Evolutionary conservation across 2,113 vertebrate species (phyloP).

Genomic region (Anolis carolinensis): DNA sequence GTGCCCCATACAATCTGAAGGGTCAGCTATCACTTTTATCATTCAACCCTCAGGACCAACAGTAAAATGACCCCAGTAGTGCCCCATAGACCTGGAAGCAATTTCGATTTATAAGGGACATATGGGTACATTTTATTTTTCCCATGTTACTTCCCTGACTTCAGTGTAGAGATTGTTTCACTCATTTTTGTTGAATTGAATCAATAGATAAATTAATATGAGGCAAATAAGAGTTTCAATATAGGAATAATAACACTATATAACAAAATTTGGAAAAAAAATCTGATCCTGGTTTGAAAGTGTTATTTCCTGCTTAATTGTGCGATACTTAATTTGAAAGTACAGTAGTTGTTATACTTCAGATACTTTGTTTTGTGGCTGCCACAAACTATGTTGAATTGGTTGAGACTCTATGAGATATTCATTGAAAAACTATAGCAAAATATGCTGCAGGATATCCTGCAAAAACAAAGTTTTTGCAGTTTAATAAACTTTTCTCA

Average conservation of each 20-base stretch:
- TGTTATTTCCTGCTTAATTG: too few relatives aligned
- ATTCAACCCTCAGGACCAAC: constrained; percentile 25
- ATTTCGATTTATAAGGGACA: not conserved
- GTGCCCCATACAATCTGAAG: constrained; percentile 23
- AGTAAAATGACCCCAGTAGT: not conserved
- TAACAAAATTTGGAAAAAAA: too few relatives aligned
- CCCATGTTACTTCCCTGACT: not conserved
- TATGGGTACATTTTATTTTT: not conserved
- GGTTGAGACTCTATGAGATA: too few relatives aligned
- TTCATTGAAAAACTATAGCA: too few relatives aligned
- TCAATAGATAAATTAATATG: not conserved
- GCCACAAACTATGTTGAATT: too few relatives aligned
- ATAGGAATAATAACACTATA: not conserved
- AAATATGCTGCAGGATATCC: too few relatives aligned
- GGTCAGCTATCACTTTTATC: constrained; percentile 10
- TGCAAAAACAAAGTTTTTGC: too few relatives aligned
- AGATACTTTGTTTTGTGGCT: too few relatives aligned
- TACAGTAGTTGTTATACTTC: too few relatives aligned
- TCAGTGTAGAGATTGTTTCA: not conserved
- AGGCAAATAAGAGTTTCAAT: not conserved
- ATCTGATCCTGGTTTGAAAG: too few relatives aligned
- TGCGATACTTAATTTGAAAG: too few relatives aligned
- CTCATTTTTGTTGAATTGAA: not conserved
- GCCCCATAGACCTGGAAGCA: not conserved
- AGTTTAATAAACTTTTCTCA: too few relatives aligned